Conservation (phyloP, 1,140 invertebrate genomes). For the Diuraphis noxia region DNA sequence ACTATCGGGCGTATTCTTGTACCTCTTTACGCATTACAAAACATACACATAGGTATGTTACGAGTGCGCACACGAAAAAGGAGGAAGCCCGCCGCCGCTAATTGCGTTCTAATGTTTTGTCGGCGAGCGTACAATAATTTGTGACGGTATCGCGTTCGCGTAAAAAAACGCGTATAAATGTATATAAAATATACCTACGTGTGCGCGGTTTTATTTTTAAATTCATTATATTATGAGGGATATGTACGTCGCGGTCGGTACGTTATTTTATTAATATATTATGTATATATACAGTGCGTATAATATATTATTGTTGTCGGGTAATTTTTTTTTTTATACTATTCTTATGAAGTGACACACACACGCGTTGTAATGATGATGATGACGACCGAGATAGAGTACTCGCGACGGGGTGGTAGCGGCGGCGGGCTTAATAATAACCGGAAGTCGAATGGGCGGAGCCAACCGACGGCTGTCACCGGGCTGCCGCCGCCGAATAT, state of each 20-base stretch:
- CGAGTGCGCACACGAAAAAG: neutral
- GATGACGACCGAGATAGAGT: constrained; percentile 10
- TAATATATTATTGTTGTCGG: neutral
- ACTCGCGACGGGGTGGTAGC: neutral
- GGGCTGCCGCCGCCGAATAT: neutral
- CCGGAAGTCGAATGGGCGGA: constrained; percentile 49
- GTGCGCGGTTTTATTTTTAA: neutral
- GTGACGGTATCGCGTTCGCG: constrained; percentile 33
- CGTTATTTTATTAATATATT: neutral
- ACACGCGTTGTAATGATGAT: constrained; percentile 34
- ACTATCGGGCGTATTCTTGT: neutral
- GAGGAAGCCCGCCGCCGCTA: constrained; percentile 28
- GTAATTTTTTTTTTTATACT: neutral
- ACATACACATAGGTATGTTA: neutral
- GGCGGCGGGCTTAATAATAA: constrained; percentile 37
- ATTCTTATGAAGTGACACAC: constrained; percentile 43
- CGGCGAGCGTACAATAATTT: constrained; percentile 16
- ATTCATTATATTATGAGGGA: constrained; percentile 9
- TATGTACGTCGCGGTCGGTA: neutral
- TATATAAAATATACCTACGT: neutral
- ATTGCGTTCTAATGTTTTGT: constrained; percentile 48
- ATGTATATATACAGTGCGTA: neutral
- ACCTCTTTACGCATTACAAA: neutral
- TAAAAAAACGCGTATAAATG: neutral
- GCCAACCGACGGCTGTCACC: constrained; percentile 52